A percentile compares a stretch with the other conserved stretches of the same genome.
phyloP scores from a whole-genome alignment of 2,113 vertebrate species.

The Salvelinus sp. region DNA sequence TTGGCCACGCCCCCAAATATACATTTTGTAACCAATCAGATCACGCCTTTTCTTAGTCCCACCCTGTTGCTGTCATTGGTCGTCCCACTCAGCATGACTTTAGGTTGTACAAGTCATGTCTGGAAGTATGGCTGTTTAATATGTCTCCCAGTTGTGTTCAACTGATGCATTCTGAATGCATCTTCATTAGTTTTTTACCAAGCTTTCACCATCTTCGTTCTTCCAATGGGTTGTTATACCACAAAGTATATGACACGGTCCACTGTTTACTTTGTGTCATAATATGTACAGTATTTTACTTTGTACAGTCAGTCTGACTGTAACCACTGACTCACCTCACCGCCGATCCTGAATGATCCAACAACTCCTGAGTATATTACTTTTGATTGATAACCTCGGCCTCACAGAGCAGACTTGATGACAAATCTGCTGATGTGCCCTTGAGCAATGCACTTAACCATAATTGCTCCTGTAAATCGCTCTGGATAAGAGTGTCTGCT shows the following conservation, averaged over 20 bases:
- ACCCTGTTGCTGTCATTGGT: slow-evolving; percentile 1
- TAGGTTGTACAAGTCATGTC: background rate
- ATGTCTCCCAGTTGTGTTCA: background rate
- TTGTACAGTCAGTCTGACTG: background rate
- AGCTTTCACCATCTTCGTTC: background rate
- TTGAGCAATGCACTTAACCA: no score
- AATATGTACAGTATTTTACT: background rate
- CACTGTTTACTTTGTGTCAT: background rate
- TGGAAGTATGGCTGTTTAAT: slow-evolving; percentile 11
- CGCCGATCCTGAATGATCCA: background rate
- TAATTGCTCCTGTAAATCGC: no score
- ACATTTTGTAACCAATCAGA: slow-evolving; percentile 30
- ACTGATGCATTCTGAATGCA: background rate
- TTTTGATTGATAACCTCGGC: no score
- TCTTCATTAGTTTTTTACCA: background rate
- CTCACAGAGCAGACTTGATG: no score
- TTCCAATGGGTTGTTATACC: background rate
- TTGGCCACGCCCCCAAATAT: slow-evolving; percentile 3
- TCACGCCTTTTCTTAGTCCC: background rate
- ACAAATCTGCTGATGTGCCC: no score
- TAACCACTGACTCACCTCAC: no score
- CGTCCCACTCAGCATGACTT: slow-evolving; percentile 21
- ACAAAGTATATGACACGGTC: background rate
- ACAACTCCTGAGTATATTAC: background rate
- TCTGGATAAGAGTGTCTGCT: no score